Percentiles rank a stretch among this genome's conserved stretches.
Evolutionary conservation across 2,797 vertebrate genomes (phyloP).

Genomic region (Sebastes nivosus): DNA sequence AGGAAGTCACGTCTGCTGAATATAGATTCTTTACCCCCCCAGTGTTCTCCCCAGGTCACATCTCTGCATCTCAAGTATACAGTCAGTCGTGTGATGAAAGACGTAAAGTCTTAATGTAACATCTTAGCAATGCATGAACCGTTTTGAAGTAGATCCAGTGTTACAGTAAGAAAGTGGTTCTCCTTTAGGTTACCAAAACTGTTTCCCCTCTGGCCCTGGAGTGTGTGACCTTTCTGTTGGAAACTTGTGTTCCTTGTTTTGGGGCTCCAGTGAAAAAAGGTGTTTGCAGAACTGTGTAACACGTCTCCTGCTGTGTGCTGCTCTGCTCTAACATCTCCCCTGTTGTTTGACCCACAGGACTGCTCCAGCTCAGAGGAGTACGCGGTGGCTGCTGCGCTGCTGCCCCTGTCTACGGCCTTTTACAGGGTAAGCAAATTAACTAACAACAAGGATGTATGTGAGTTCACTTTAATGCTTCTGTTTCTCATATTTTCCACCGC

Average conservation of each 20-base stretch:
- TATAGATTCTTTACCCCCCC: conserved; percentile 22
- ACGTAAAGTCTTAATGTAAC: neutral
- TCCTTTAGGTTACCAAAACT: neutral
- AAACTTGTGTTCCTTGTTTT: conserved; percentile 7
- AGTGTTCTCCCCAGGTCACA: neutral
- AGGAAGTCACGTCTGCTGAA: conserved; percentile 22
- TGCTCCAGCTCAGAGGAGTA: conserved; percentile 97
- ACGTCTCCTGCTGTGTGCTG: conserved; percentile 28
- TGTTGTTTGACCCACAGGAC: conserved; percentile 86
- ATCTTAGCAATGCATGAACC: neutral
- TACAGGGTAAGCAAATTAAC: conserved; percentile 89
- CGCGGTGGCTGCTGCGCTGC: conserved; percentile 90
- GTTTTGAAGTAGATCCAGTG: neutral
- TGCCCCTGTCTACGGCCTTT: conserved; percentile 95
- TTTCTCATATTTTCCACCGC: neutral
- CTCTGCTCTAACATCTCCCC: conserved; percentile 35
- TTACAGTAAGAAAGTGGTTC: neutral
- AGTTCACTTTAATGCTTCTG: neutral
- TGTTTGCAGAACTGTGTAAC: conserved; percentile 1
- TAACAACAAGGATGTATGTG: neutral
- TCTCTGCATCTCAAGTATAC: neutral
- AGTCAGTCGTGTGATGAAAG: neutral
- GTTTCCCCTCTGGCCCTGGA: neutral
- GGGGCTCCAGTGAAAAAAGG: neutral
- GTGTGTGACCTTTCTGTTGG: conserved; percentile 8